Evolutionary conservation across 2,888 invertebrate genomes (phyloP), one percentile per base, ranked within the genome.

Genomic region (Copidosoma aretas): DNA sequence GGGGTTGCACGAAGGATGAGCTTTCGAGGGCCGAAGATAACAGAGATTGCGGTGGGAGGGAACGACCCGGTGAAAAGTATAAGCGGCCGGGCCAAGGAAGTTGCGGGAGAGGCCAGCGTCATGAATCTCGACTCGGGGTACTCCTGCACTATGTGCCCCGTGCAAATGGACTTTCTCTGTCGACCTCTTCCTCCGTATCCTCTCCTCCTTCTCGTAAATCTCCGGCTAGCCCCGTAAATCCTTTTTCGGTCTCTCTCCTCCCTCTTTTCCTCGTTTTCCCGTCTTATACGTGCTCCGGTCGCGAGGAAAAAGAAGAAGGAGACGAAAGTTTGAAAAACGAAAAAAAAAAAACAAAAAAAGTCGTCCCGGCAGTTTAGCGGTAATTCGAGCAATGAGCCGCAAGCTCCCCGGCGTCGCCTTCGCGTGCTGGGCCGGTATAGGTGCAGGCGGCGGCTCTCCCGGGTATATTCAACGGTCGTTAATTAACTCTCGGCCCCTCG

Each of bases 111-210:
- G n/a, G n/a, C n/a, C n/a, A n/a, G n/a, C n/a, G n/a, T n/a, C n/a
- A n/a, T n/a, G 4, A 32, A 32, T 32, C 32, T 32, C 32, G 32
- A 8, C 4, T 8, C 32, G 32, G 32, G 4, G 32, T 62, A 67
- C 63, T 66, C n/a, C n/a, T n/a, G n/a, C n/a, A n/a, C n/a, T 64
- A 65, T 64, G 61, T 32, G 32, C 32, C 32, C 64, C 67, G 73
- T 71, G 71, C 70, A 73, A 73, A 73, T 73, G 73, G 71, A 73
- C 68, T 71, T 73, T 71, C 69, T 70, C 73, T 70, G 73, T 73
- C 70, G 65, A 54, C 46, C 51, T 19, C 41, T 39, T 32, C 60
- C 59, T 49, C 22, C 14, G 21, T 21, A 19, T 21, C 19, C n/a
- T 17, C 58, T 56, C 61, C 65, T 63, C 63, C 62, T 69, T 63